Base-by-base conservation (phyloP, 2,113 vertebrate genomes). In the Ictidomys tridecemlineatus region DNA sequence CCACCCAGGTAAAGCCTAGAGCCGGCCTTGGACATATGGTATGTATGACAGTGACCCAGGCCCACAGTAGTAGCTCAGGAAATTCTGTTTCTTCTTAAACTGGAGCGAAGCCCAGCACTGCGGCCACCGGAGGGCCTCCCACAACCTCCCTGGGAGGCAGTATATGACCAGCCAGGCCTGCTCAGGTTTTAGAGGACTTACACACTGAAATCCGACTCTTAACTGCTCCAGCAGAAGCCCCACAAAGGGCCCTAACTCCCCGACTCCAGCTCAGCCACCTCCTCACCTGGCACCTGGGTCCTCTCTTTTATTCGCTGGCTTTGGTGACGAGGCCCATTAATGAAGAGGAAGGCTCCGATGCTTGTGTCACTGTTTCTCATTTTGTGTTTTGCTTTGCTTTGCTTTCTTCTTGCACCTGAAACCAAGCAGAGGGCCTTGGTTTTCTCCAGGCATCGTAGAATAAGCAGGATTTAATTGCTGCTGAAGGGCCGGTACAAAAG, bases 381-480 rank as follows among this genome's bases (percentile, higher is more conserved):
- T 92, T 84, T 79, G 58, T 76, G 58, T 94, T 97, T 82, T 74
- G 51, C 67, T 96, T 92, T 45, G 32, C 48, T 91, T 91, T 79
- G 39, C 30, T 98, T 98, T 95, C 37, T 93, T 95, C 98, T 97
- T 95, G 95, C 70, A 79, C 96, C 97, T 98, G 95, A 97, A 98
- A 97, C 97, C 77, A 98, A 98, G 85, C 89, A 98, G 98, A 97
- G 93, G 92, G 90, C 92, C 96, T 97, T 63, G 86, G 95, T 96
- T 97, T 98, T 97, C 97, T 98, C 37, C 67, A 96, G 97, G 93
- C 92, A 80, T 91, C 51, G 45, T n/a, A 73, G 85, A 96, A 96
- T 95, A 96, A 97, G 82, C 95, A 97, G 96, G 94, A 97, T 97
- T 98, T 99, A 99, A 98, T 99, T 99, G 98, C 95, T 98, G 97